phyloP scores from a whole-genome alignment of 2,797 vertebrate genomes.

The Tadarida brasiliensis region DNA sequence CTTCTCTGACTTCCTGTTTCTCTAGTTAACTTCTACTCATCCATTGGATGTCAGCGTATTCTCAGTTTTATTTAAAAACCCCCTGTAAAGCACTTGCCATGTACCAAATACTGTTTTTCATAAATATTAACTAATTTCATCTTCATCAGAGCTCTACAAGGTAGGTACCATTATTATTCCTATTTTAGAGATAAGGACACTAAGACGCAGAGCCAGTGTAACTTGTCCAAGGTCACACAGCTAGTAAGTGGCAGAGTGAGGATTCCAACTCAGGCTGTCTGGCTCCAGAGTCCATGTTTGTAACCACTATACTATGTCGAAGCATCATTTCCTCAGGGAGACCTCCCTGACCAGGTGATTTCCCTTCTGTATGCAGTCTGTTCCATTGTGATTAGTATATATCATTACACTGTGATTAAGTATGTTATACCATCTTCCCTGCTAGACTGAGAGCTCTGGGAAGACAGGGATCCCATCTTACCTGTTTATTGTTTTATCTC shows the following conservation, averaged over 20 bases:
- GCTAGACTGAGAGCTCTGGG: background rate
- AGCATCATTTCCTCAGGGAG: background rate
- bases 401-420: background rate
- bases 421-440: background rate
- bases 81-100: background rate
- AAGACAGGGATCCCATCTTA: background rate
- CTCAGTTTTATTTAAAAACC: constrained; percentile 44
- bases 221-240: constrained; percentile 3
- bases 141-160: background rate
- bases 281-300: background rate
- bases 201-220: constrained; percentile 25
- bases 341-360: background rate
- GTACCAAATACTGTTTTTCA: constrained; percentile 2
- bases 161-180: constrained; percentile 12
- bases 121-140: constrained; percentile 54
- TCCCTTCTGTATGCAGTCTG: background rate
- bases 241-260: background rate
- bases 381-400: background rate
- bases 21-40: constrained; percentile 23
- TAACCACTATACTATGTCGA: background rate
- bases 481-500: background rate
- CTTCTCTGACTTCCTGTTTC: background rate
- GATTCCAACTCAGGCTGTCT: background rate
- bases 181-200: constrained; percentile 7
- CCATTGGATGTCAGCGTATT: constrained; percentile 18